Conservation (phyloP, 2,797 vertebrate species). For the Esox lucius region DNA sequence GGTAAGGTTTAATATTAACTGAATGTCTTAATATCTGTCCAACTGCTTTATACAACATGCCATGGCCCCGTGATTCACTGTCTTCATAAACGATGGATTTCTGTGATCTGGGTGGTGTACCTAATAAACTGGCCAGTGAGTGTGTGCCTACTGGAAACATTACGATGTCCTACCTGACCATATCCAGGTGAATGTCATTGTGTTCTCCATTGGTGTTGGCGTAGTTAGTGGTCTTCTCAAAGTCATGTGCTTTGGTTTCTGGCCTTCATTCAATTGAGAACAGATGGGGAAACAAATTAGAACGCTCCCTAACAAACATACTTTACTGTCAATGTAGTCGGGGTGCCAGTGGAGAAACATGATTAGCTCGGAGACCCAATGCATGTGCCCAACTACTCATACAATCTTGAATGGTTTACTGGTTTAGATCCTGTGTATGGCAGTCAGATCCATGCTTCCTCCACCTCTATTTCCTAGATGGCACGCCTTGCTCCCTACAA, state of each 20-base stretch:
- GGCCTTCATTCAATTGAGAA: slow-evolving; percentile 8
- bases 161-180: slow-evolving; percentile 47
- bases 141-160: no score
- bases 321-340: background rate
- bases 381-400: background rate
- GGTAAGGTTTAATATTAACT: no score
- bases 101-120: no score
- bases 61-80: no score
- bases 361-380: background rate
- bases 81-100: no score
- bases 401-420: background rate
- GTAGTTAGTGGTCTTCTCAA: background rate
- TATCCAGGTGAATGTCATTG: slow-evolving; percentile 26
- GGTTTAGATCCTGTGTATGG: background rate
- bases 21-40: no score
- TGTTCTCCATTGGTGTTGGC: slow-evolving; percentile 27
- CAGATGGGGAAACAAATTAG: background rate
- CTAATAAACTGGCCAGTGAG: no score
- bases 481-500: background rate
- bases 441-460: background rate
- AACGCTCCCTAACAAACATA: background rate
- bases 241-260: background rate
- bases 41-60: no score
- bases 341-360: background rate
- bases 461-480: background rate